Evolutionary conservation across 2,888 invertebrate species (phyloP).

Genomic region (Catocala fraxini): DNA sequence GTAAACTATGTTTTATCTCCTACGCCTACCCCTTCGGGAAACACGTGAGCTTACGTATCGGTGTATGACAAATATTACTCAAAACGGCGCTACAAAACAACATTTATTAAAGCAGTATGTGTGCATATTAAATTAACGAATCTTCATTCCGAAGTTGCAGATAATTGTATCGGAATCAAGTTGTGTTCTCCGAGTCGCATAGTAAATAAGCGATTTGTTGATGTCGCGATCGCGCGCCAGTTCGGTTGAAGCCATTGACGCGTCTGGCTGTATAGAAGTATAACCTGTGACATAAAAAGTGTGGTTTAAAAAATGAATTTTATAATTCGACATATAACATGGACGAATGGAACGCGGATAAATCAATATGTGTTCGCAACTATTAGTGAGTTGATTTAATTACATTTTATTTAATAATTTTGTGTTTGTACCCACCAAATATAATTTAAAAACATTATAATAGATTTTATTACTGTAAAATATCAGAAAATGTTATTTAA

Average conservation of each 20-base stretch:
- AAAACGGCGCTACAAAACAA: too few relatives aligned
- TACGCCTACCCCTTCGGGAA: too few relatives aligned
- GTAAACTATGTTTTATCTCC: too few relatives aligned
- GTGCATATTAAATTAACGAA: conserved; percentile 15
- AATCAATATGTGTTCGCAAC: conserved; percentile 81
- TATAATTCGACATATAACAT: conserved; percentile 73
- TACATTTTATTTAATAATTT: conserved; percentile 5
- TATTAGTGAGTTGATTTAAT: conserved; percentile 69
- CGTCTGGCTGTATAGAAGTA: conserved; percentile 56
- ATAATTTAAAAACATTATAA: too few relatives aligned
- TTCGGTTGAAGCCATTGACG: conserved; percentile 61
- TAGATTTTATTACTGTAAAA: too few relatives aligned
- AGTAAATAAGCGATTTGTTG: conserved; percentile 54
- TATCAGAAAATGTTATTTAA: too few relatives aligned
- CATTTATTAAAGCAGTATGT: neutral
- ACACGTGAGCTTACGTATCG: too few relatives aligned
- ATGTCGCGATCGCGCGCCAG: conserved; percentile 50
- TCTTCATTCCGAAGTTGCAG: conserved; percentile 21
- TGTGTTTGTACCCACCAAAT: too few relatives aligned
- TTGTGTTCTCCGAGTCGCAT: conserved; percentile 24
- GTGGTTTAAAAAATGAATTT: conserved; percentile 71
- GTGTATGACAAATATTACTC: too few relatives aligned
- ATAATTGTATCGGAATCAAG: conserved; percentile 39
- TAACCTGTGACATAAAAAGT: conserved; percentile 39
- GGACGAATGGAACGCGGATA: conserved; percentile 77